Percentiles rank a stretch among this genome's conserved stretches.
phyloP scores from a whole-genome alignment of 2,888 invertebrate species.

The Gonocerus acuteangulatus region DNA sequence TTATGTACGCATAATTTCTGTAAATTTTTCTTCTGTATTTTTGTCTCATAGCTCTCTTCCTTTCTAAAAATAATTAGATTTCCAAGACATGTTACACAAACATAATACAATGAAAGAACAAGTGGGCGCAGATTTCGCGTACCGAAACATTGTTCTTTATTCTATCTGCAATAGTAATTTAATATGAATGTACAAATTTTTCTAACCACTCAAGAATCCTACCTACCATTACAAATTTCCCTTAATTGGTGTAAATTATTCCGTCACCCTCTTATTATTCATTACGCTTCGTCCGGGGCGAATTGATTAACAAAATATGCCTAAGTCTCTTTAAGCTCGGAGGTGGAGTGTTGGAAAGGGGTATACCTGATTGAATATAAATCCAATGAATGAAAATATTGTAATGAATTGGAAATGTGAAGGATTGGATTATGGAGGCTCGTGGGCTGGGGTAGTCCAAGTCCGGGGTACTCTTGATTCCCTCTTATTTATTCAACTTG shows the following conservation, averaged over 20 bases:
- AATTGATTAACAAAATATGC: background rate
- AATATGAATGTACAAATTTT: too few relatives aligned
- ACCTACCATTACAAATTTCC: too few relatives aligned
- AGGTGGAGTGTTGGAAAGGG: background rate
- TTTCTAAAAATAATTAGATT: too few relatives aligned
- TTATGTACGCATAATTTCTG: too few relatives aligned
- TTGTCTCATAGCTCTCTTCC: too few relatives aligned
- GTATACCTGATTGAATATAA: constrained; percentile 17
- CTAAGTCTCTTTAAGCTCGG: background rate
- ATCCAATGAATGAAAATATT: constrained; percentile 24
- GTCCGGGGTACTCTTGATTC: constrained; percentile 5
- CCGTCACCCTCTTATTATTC: background rate
- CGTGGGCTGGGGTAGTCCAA: background rate
- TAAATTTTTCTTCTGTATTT: too few relatives aligned
- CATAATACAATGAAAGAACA: too few relatives aligned
- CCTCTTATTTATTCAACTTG: constrained; percentile 22
- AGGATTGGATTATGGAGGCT: constrained; percentile 17
- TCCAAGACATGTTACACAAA: too few relatives aligned
- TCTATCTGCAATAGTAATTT: too few relatives aligned
- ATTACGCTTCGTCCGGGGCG: background rate
- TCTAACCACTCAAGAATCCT: too few relatives aligned
- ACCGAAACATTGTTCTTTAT: too few relatives aligned
- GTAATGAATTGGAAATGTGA: constrained; percentile 25
- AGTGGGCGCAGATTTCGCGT: too few relatives aligned
- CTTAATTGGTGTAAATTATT: background rate